Evolutionary conservation across 2,113 vertebrate species (phyloP).

Genomic region (Microtus montanus): DNA sequence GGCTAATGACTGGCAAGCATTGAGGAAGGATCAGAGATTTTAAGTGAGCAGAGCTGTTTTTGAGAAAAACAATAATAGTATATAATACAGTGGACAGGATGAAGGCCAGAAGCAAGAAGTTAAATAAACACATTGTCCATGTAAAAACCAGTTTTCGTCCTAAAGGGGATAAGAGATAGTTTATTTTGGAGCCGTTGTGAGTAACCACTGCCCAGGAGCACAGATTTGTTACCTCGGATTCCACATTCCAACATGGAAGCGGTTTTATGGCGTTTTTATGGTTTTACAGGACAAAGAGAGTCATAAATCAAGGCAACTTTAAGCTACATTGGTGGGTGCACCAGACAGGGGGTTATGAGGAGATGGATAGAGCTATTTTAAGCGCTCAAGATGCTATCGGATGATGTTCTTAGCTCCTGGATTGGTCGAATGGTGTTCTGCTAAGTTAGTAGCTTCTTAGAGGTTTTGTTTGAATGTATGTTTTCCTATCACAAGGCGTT

Average conservation of each 20-base stretch:
- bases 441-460: too few species aligned
- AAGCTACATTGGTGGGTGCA: background rate
- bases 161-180: background rate
- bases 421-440: too few species aligned
- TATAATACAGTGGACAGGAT: too few species aligned
- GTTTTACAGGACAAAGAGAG: background rate
- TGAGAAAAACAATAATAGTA: too few species aligned
- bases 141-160: background rate
- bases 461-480: too few species aligned
- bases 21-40: too few species aligned
- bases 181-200: background rate
- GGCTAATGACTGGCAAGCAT: too few species aligned
- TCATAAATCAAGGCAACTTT: background rate
- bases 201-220: background rate
- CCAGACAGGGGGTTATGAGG: too few species aligned
- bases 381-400: background rate
- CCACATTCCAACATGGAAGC: background rate
- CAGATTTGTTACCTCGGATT: background rate
- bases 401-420: background rate
- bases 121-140: background rate
- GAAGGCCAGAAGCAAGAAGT: too few species aligned
- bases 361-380: background rate
- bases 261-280: background rate
- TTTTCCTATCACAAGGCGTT: too few species aligned
- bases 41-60: too few species aligned